Conservation (phyloP, 2,888 invertebrate species). For the Cryptocephalus primarius region DNA sequence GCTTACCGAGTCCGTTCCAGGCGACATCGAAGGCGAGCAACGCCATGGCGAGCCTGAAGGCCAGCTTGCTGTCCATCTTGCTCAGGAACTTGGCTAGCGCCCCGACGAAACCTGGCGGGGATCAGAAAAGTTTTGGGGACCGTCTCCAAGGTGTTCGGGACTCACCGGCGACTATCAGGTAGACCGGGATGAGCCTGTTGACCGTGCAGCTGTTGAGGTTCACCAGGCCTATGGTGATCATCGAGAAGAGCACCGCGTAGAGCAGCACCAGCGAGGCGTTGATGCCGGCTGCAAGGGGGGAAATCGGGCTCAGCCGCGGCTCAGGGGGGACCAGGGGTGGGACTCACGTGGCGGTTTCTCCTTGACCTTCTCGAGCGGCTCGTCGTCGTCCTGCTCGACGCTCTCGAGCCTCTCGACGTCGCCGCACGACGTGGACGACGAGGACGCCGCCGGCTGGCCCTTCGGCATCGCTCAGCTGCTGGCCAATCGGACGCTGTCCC, state of each 20-base stretch:
- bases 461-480: no score
- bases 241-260: conserved; percentile 27
- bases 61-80: conserved; percentile 16
- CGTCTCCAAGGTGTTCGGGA: not conserved
- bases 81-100: conserved; percentile 22
- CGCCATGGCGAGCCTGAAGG: conserved; percentile 18
- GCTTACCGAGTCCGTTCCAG: conserved; percentile 24
- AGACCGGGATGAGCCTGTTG: conserved; percentile 30
- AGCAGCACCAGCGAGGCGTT: conserved; percentile 30
- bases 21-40: conserved; percentile 18
- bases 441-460: conserved; percentile 2
- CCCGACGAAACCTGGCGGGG: conserved; percentile 25
- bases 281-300: conserved; percentile 26
- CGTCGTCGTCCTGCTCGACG: conserved; percentile 15
- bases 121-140: conserved; percentile 11
- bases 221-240: conserved; percentile 30
- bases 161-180: conserved; percentile 30
- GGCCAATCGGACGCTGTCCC: no score
- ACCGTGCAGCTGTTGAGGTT: conserved; percentile 29
- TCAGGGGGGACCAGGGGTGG: no score
- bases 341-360: conserved; percentile 28
- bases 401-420: conserved; percentile 15
- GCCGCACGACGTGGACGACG: no score
- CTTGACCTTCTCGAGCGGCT: conserved; percentile 24
- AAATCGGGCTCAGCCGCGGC: no score